Percentiles rank a stretch among this genome's conserved stretches.
Evolutionary conservation across 2,797 vertebrate genomes (phyloP).

Genomic region (Clarias laeviceps): DNA sequence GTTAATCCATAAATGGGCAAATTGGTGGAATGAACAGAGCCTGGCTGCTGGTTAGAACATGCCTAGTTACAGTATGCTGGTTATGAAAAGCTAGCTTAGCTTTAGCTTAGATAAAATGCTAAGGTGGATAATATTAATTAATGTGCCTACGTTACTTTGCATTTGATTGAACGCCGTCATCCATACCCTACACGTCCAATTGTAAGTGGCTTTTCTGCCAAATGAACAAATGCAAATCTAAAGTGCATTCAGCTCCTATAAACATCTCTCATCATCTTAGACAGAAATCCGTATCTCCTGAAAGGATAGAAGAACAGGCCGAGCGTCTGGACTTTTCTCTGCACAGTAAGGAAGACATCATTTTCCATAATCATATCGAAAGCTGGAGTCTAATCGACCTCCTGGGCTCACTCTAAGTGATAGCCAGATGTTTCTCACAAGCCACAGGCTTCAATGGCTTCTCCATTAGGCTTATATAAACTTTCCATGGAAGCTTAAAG

Average conservation of each 20-base stretch:
- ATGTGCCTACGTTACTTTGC: too few relatives aligned
- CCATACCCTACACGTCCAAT: too few relatives aligned
- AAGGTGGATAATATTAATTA: too few relatives aligned
- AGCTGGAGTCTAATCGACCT: constrained; percentile 23
- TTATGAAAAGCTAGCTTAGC: too few relatives aligned
- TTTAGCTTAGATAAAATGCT: too few relatives aligned
- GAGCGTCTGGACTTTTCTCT: constrained; percentile 6
- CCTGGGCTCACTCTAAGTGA: constrained; percentile 20
- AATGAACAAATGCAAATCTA: constrained; percentile 4
- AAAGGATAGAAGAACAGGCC: background rate
- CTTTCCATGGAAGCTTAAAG: constrained; percentile 37
- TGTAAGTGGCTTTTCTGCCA: constrained; percentile 3
- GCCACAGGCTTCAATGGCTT: constrained; percentile 26
- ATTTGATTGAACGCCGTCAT: too few relatives aligned
- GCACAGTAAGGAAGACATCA: constrained; percentile 1
- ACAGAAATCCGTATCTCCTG: constrained; percentile 7
- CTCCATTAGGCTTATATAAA: constrained; percentile 45
- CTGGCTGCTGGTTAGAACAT: too few relatives aligned
- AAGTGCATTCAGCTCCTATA: constrained; percentile 20
- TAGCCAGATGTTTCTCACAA: constrained; percentile 19
- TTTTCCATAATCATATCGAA: constrained; percentile 31
- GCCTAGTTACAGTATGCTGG: too few relatives aligned
- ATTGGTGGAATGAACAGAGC: too few relatives aligned
- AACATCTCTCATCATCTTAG: background rate
- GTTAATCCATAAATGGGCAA: too few relatives aligned